Base-by-base conservation (phyloP, 1,140 invertebrate species). In the Drosophila insularis region DNA sequence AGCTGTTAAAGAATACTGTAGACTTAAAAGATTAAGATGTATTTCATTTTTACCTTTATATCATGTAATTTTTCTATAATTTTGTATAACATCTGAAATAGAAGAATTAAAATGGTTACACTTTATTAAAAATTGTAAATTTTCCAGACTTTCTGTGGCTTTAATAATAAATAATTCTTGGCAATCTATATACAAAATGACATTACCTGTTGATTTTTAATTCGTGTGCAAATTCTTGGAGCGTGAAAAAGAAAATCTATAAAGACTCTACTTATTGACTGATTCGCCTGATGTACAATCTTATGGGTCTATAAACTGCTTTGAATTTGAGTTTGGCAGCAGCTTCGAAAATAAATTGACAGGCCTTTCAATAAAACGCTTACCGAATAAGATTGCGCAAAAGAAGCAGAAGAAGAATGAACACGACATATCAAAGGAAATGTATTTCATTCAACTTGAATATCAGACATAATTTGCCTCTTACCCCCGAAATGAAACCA, bases 401-500 rank as follows among this genome's bases (percentile, higher is more conserved):
- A 50, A 10, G 14, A 6, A 43, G 1, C 5, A 2, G n/a, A n/a
- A 17, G n/a, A 46, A 17, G 14, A 46, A 19, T 7, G 14, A 46
- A 19, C 3, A 11, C 53, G 27, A 27, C 32, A 21, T 19, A 23
- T 68, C 60, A 71, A 46, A 56, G 27, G 21, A 55, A 39, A 54
- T 65, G 58, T 54, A 59, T 59, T 59, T 23, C 31, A 37, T 37
- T 66, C 31, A 46, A 11, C 31, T 21, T 60, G 66, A 21, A 13
- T 54, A 59, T 64, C 53, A 50, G 39, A 17, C 53, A 72, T 64
- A 73, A 72, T 73, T 71, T 39, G 71, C 55, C 10, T 55, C 37
- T 37, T 56, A 59, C 43, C 43, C 17, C 17, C 71, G 62, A 59
- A 62, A 67, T 70, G 46, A 68, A 72, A 72, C 69, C 63, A 78